Base-by-base conservation (phyloP, 2,888 invertebrate species). In the Timema podura region DNA sequence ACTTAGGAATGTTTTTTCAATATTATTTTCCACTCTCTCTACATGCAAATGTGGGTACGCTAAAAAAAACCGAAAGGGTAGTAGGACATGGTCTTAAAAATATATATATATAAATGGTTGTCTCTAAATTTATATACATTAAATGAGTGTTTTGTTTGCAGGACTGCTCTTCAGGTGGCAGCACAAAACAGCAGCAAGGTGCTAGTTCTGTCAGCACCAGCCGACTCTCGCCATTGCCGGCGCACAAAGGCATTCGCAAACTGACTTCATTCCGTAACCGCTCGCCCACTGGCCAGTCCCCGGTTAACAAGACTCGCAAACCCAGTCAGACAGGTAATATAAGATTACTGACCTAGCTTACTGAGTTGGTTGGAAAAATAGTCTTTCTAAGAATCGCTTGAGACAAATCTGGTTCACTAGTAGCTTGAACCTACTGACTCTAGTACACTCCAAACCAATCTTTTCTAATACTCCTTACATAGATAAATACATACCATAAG, bases 221-320 rank as follows among this genome's bases (percentile, higher is more conserved):
- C n/a, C 77, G 59, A 74, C 76, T 73, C 74, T 86, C 85, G 70
- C 85, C 87, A 0, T 79, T 83, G 65, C 83, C 86, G 64, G 83
- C 85, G 68, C 84, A 84, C 73, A 87, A 87, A 77, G 83, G 85
- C 46, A 84, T 85, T 68, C 80, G 82, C 61, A 88, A 87, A 77
- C 78, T 86, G 68, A 82, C 85, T 2, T 83, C 85, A 1, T 83
- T 86, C 73, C 80, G 88, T 73, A 87, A 87, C 76, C 82, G 87
- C 64, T 87, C 87, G 13, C 88, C 88, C 3, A 87, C 89, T 6
- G 88, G 88, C 5, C 88, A 89, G 76, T 91, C 91, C 10, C 91
- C 91, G 1, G 88, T 88, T 51, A 87, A 87, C 77, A 91, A 91
- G 80, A 86, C 88, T 44, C 83, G 90, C 69, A 90, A 90, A 81